Evolutionary conservation across 2,113 vertebrate genomes (phyloP).

Genomic region (Oenanthe oenanthe): DNA sequence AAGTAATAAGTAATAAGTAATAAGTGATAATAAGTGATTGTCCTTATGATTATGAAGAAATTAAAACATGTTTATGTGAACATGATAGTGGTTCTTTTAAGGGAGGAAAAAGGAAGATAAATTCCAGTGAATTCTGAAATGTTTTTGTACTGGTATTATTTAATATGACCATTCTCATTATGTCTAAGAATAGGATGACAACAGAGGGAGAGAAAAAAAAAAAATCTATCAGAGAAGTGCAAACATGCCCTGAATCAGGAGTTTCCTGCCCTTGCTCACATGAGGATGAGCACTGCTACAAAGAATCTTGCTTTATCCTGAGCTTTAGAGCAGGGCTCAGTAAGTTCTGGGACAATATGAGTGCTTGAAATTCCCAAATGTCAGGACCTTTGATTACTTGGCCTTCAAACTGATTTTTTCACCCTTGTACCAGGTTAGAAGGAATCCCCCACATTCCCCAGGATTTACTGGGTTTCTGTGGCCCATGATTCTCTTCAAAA

Average conservation of each 20-base stretch:
- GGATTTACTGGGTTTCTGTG: background rate
- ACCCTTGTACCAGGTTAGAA: background rate
- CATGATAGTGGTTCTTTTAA: background rate
- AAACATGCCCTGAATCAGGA: background rate
- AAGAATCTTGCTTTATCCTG: background rate
- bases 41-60: background rate
- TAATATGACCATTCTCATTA: background rate
- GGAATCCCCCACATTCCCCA: background rate
- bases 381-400: background rate
- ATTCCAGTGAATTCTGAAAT: background rate
- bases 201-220: background rate
- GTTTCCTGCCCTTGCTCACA: fast-evolving
- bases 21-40: background rate
- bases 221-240: background rate
- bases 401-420: background rate
- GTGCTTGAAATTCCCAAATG: background rate
- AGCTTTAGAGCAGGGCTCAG: background rate
- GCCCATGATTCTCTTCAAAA: background rate
- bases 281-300: background rate
- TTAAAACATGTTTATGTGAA: background rate
- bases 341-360: background rate
- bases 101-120: background rate
- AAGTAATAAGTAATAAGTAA: too few species aligned
- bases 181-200: background rate
- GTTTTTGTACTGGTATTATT: background rate